Conservation (phyloP, 2,888 invertebrate species). For the Drosophila emarginata region DNA sequence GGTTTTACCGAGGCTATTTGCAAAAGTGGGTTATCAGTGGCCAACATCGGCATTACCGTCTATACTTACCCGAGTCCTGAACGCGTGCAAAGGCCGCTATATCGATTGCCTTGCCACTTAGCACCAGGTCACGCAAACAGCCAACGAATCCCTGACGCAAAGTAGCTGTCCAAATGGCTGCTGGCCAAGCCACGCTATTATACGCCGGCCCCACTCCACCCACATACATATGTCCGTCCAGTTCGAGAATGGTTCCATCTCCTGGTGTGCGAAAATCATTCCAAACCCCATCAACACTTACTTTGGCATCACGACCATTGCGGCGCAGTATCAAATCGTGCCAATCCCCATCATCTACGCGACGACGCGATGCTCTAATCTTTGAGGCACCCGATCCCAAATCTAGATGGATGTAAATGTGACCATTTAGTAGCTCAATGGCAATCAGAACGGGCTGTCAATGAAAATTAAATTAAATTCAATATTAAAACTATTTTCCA, state of each 20-base stretch:
- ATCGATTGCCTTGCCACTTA: constrained; percentile 94
- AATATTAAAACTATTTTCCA: not conserved
- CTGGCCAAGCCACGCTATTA: constrained; percentile 89
- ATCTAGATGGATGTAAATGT: constrained; percentile 95
- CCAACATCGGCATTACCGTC: constrained; percentile 22
- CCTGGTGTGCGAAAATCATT: constrained; percentile 95
- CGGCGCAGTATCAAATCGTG: constrained; percentile 94
- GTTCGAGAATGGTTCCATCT: constrained; percentile 93
- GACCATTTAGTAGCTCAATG: constrained; percentile 96
- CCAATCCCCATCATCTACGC: constrained; percentile 96
- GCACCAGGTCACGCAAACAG: constrained; percentile 93
- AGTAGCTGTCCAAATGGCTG: constrained; percentile 95
- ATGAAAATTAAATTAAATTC: not conserved
- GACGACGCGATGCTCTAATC: constrained; percentile 90
- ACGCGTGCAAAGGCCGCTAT: constrained; percentile 93
- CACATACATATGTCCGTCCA: constrained; percentile 93
- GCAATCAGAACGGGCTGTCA: constrained; percentile 94
- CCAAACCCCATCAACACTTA: constrained; percentile 93
- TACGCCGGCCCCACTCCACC: constrained; percentile 94
- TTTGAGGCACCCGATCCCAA: constrained; percentile 95
- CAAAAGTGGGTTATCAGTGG: constrained; percentile 40
- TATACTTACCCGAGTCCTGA: constrained; percentile 90
- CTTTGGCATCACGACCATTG: constrained; percentile 91
- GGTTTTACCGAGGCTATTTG: constrained; percentile 91
- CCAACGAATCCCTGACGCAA: constrained; percentile 96